Evolutionary conservation across 1,140 invertebrate genomes (phyloP).

Genomic region (Drosophila nasuta): DNA sequence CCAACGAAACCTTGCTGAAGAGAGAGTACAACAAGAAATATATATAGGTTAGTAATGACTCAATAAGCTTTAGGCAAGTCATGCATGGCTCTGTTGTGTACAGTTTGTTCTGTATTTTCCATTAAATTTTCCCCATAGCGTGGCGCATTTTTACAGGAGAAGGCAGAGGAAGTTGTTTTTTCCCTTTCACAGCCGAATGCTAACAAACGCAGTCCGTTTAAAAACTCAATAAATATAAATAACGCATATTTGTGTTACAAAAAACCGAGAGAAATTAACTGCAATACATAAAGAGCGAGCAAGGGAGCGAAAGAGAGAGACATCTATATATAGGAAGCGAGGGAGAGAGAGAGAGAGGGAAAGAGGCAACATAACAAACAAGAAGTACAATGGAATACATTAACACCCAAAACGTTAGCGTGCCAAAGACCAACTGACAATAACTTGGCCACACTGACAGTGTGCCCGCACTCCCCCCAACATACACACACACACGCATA

Average conservation of each 20-base stretch:
- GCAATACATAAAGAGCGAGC: constrained; percentile 8
- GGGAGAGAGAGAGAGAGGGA: neutral
- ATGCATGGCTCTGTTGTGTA: neutral
- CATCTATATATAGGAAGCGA: neutral
- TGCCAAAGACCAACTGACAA: constrained; percentile 65
- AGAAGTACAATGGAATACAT: constrained; percentile 42
- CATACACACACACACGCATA: neutral
- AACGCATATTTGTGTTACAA: constrained; percentile 46
- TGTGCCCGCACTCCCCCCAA: constrained; percentile 3
- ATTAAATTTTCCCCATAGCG: neutral
- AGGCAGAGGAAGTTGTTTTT: neutral
- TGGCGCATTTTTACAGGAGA: neutral
- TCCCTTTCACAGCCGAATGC: neutral
- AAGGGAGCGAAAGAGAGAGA: neutral
- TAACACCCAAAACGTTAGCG: constrained; percentile 56
- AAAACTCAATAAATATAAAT: constrained; percentile 62
- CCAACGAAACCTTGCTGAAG: too few species aligned
- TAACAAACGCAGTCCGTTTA: constrained; percentile 18
- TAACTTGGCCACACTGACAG: constrained; percentile 32
- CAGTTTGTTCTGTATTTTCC: neutral
- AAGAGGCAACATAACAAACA: neutral
- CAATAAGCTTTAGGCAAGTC: neutral
- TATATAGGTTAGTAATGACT: neutral
- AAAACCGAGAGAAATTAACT: constrained; percentile 27
- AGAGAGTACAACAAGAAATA: too few species aligned